Evolutionary conservation across 92 coral and sea anemone species (phyloP).

Genomic region (Chrysogorgia sp.): DNA sequence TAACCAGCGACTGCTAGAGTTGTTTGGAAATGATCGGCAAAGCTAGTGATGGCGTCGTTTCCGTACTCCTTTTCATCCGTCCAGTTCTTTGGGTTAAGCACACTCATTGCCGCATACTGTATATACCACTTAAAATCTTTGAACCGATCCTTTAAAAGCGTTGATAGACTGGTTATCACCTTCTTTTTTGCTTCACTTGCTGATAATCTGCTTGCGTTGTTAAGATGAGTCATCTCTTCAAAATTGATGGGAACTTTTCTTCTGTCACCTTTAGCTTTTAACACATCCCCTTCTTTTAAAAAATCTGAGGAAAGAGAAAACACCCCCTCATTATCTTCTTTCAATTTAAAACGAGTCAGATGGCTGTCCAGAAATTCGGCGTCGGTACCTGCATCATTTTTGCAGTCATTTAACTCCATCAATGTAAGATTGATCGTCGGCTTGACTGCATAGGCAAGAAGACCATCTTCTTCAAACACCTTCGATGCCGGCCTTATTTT

Average conservation of each 20-base stretch:
- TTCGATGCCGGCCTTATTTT: too few relatives aligned
- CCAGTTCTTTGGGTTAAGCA: slow-evolving; percentile 19
- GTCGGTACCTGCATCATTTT: not conserved
- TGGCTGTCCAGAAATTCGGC: not conserved
- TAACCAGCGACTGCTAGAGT: slow-evolving; percentile 37
- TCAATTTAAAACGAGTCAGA: not conserved
- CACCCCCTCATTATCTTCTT: not conserved
- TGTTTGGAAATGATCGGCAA: slow-evolving; percentile 45
- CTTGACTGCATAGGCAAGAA: too few relatives aligned
- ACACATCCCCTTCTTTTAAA: slow-evolving; percentile 21
- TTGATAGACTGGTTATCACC: slow-evolving; percentile 10
- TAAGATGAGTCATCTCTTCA: slow-evolving; percentile 9
- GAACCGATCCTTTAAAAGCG: slow-evolving; percentile 27
- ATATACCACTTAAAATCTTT: slow-evolving; percentile 13
- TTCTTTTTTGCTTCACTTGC: slow-evolving; percentile 21
- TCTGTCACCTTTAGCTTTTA: slow-evolving; percentile 21
- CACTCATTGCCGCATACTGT: slow-evolving; percentile 19
- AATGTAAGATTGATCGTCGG: too few relatives aligned
- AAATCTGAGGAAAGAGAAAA: slow-evolving; percentile 3
- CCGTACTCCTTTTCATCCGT: slow-evolving; percentile 18
- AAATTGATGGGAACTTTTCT: slow-evolving; percentile 8
- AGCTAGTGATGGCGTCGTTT: slow-evolving; percentile 33
- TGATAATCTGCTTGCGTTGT: slow-evolving; percentile 12
- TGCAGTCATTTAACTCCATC: too few relatives aligned
- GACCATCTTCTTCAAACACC: too few relatives aligned